These are phyloP conservation scores for Apotomis betuletana DNA, from an alignment of 2,888 invertebrate genomes.

Conservation along the genomic window DNA sequence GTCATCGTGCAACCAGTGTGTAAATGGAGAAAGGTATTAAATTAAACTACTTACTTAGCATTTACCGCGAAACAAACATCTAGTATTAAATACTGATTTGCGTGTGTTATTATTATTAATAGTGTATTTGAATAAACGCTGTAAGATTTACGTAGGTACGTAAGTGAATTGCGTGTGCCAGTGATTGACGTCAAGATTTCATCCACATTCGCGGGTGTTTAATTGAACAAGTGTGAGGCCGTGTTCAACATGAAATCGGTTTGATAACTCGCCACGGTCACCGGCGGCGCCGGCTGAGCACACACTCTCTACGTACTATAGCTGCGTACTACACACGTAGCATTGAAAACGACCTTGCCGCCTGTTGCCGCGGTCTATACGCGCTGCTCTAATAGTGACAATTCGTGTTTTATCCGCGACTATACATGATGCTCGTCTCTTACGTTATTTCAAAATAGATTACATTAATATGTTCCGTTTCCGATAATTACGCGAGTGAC, in stretches of 20 bases:
- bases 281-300: constrained; percentile 59
- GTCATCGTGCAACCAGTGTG: too few relatives aligned
- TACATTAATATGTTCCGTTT: too few relatives aligned
- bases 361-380: constrained; percentile 62
- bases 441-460: constrained; percentile 31
- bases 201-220: constrained; percentile 27
- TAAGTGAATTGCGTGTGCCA: constrained; percentile 22
- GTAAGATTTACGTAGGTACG: constrained; percentile 3
- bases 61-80: too few relatives aligned
- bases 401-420: constrained; percentile 43
- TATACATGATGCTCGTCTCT: constrained; percentile 29
- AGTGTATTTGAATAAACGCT: constrained; percentile 3
- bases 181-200: constrained; percentile 35
- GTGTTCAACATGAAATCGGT: constrained; percentile 49
- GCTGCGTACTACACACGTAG: constrained; percentile 59
- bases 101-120: background rate
- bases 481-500: too few relatives aligned
- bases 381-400: constrained; percentile 52
- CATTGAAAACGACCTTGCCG: constrained; percentile 77
- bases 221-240: constrained; percentile 38
- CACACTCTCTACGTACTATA: constrained; percentile 48
- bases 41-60: too few relatives aligned
- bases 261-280: constrained; percentile 55
- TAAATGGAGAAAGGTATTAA: too few relatives aligned
- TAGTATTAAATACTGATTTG: too few relatives aligned